phyloP scores from a whole-genome alignment of 2,113 vertebrate genomes.

The Okapia johnstoni region DNA sequence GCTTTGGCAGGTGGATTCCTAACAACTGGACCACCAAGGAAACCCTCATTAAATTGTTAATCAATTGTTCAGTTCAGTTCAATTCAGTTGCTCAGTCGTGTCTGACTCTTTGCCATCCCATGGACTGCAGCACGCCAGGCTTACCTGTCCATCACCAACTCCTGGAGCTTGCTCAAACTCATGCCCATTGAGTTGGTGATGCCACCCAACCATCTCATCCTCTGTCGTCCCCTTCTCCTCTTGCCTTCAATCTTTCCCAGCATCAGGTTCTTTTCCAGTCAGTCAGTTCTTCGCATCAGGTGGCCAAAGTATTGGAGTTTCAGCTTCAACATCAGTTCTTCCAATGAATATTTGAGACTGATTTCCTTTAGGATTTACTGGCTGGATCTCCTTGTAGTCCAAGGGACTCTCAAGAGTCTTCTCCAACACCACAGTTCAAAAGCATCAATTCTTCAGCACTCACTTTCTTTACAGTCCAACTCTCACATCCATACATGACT shows the following conservation, averaged over 20 bases:
- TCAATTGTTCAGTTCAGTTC: neutral
- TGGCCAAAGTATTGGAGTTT: neutral
- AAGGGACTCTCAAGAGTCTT: neutral
- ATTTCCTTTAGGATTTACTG: neutral
- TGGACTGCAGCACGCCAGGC: neutral
- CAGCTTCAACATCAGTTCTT: neutral
- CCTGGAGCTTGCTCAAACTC: neutral
- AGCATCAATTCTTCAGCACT: neutral
- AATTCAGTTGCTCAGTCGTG: neutral
- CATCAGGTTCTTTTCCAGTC: neutral
- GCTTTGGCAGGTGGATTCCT: neutral
- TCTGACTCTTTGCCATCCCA: neutral
- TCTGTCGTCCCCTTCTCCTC: neutral
- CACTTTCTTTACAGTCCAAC: neutral
- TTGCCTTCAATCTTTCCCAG: neutral
- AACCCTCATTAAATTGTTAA: neutral
- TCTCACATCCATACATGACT: neutral
- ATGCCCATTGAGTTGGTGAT: neutral
- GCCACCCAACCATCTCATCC: neutral
- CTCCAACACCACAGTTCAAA: neutral
- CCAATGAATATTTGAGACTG: neutral
- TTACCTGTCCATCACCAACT: neutral
- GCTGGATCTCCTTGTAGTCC: neutral
- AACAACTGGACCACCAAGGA: neutral
- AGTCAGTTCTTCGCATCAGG: neutral